Base-by-base conservation (phyloP, 2,888 invertebrate species). In the Parthenolecanium corni region DNA sequence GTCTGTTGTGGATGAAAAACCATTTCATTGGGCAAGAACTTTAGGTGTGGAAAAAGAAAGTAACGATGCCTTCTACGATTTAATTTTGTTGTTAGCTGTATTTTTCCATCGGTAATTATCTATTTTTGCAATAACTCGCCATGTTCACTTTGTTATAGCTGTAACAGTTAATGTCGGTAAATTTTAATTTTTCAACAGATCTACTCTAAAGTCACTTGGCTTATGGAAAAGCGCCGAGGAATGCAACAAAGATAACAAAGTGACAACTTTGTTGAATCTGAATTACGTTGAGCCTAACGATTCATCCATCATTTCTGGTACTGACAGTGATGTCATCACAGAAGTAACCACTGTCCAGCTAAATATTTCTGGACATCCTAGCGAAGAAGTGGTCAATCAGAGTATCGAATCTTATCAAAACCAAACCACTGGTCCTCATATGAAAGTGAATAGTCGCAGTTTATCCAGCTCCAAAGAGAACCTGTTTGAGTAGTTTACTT, bases 201-300 rank as follows among this genome's bases (percentile, higher is more conserved):
- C 90, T 70, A 88, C 96, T 81, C 76, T 97, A 21, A 96, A 96
- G 76, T 89, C 90, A 0, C 79, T 97, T 70, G 97, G 97, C 0
- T 78, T 97, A 58, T 97, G 97, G 93, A 89, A 87, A 70, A 80
- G 69, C 68, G 64, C 71, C 72, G 20, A 66, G 66, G 73, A 66
- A 47, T 75, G 65, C 68, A 71, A 65, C 72, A 76, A 67, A 73
- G 76, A 6, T 69, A 73, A 42, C 74, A 74, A 66, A 61, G 65
- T 62, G 51, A 65, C 64, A 2, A 65, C 63, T 52, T 61, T 65
- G 21, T 31, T 66, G 42, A 64, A 65, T n/a, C 56, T 66, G 9
- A 62, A 64, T 42, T 64, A 66, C 23, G 65, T 65, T 38, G 64
- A 64, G 4, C 65, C 64, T 9, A 61, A 61, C n/a, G 31, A 61